Evolutionary conservation across 2,113 vertebrate genomes (phyloP), one percentile per base, ranked within the genome.

Genomic region (Callaeas wilsoni): DNA sequence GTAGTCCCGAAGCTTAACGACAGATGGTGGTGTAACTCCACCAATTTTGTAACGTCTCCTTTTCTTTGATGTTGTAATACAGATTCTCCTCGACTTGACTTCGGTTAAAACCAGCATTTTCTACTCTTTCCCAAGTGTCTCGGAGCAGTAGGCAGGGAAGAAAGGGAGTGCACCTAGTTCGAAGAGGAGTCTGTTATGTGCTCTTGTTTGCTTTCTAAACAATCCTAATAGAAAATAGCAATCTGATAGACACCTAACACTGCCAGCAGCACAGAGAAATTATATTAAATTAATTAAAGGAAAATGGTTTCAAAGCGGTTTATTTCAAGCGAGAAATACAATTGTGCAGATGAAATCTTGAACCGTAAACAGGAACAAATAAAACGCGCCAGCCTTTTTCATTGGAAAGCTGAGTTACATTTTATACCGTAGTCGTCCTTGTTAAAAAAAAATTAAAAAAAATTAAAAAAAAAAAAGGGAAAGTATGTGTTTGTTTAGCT

Each of bases 11-110:
- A 94, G 94, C 75, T 98, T 98, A 98, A 98, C 98, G 98, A 98
- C 98, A 98, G 98, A 98, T 98, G 98, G 98, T 98, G 96, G 97
- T 98, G 97, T 98, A 98, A 98, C 98, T 98, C 98, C 98, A 98
- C 97, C 96, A 89, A 97, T 98, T 98, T 97, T 55, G 59, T 62
- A 92, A 87, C 64, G 65, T 95, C 94, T 95, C 57, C 69, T 47
- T 93, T 92, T 68, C 96, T 97, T 97, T 97, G 96, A 97, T 95
- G 80, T 94, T 94, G 83, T 76, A 96, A 86, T 62, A 91, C 46
- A 90, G 90, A 47, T 94, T 87, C 90, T 84, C 95, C 94, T 96
- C 96, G 94, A 88, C 95, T 95, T 94, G 93, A 98, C 95, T 98
- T 96, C 78, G 46, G 86, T 92, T 94, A 83, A 95, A 96, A 93